These are phyloP conservation scores for Aeoliscus strigatus DNA, from an alignment of 2,797 vertebrate species.

Conservation along the genomic window DNA sequence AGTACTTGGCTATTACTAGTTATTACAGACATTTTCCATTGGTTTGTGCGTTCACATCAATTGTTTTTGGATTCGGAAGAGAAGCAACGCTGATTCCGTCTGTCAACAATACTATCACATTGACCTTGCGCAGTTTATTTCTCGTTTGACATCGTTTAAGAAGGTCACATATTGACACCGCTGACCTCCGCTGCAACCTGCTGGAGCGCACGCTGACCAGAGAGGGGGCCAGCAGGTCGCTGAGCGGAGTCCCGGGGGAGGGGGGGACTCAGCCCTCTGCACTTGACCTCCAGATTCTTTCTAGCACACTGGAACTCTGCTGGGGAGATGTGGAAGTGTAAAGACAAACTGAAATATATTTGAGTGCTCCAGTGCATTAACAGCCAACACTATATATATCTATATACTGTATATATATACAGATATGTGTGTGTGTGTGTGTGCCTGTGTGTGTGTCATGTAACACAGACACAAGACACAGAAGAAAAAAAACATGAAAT, in stretches of 20 bases:
- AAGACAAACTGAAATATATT: slow-evolving; percentile 36
- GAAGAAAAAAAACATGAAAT: too few species aligned
- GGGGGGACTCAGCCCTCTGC: slow-evolving; percentile 52
- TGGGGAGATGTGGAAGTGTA: slow-evolving; percentile 17
- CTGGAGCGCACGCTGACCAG: slow-evolving; percentile 44
- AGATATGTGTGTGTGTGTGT: slow-evolving; percentile 31
- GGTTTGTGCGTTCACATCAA: too few species aligned
- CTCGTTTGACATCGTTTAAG: slow-evolving; percentile 34
- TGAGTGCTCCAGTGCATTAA: slow-evolving; percentile 43
- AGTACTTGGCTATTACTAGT: too few species aligned
- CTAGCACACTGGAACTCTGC: slow-evolving; percentile 16
- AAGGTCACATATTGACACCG: slow-evolving; percentile 41
- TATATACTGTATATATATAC: slow-evolving; percentile 42
- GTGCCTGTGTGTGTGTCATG: slow-evolving; percentile 8
- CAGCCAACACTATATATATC: too few species aligned
- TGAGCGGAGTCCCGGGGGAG: slow-evolving; percentile 49
- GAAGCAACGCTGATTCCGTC: too few species aligned
- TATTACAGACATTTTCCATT: too few species aligned
- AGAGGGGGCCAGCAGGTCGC: slow-evolving; percentile 55
- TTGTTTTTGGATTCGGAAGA: too few species aligned
- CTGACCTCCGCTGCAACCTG: slow-evolving; percentile 44
- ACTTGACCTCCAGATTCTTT: slow-evolving; percentile 3
- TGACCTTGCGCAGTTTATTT: slow-evolving; percentile 36
- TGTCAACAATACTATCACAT: too few species aligned
- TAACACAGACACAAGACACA: slow-evolving; percentile 29